phyloP scores from a whole-genome alignment of 2,113 vertebrate genomes.

The Myiopsitta monachus region DNA sequence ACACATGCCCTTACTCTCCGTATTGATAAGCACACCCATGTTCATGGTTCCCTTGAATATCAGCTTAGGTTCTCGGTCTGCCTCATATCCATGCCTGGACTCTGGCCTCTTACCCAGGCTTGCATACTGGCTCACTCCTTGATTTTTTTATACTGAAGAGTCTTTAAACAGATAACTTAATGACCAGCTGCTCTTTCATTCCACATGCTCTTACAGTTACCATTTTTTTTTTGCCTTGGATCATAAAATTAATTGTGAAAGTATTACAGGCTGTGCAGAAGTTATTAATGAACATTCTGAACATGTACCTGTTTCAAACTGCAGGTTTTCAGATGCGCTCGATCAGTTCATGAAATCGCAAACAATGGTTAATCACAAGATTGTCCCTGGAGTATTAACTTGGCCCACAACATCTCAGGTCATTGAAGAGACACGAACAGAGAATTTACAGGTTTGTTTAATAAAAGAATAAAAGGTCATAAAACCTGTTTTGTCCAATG shows the following conservation, averaged over 20 bases:
- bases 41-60: background rate
- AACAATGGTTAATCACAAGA: slow-evolving; percentile 80
- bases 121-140: background rate
- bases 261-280: background rate
- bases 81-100: background rate
- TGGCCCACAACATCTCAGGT: slow-evolving; percentile 88
- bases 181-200: no score
- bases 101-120: background rate
- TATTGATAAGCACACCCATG: background rate
- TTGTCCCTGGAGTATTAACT: slow-evolving; percentile 85
- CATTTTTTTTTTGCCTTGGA: background rate
- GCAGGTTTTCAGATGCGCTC: slow-evolving; percentile 84
- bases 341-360: slow-evolving; percentile 81
- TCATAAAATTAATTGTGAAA: rapidly evolving
- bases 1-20: rapidly evolving
- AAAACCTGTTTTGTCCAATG: background rate
- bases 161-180: background rate
- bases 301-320: background rate
- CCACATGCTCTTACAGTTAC: background rate
- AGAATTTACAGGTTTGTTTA: slow-evolving; percentile 80
- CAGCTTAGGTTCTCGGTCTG: background rate
- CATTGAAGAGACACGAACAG: slow-evolving; percentile 84
- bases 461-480: background rate
- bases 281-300: background rate
- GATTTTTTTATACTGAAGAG: background rate